Conservation (phyloP, 1,140 invertebrate genomes). For the Bactericera cockerelli region DNA sequence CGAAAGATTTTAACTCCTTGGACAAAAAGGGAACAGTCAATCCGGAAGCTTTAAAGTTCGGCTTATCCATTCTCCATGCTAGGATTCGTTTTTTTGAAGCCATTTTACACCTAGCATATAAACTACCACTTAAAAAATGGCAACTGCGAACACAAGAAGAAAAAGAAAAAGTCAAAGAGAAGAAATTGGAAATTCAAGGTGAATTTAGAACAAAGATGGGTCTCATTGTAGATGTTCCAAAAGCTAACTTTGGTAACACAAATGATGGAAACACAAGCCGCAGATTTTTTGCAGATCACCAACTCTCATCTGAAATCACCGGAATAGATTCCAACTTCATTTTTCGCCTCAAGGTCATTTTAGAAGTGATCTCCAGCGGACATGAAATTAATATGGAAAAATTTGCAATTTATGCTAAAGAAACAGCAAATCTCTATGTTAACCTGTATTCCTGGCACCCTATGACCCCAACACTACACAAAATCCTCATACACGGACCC, state of each 20-base stretch:
- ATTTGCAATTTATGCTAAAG: constrained; percentile 21
- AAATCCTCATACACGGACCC: constrained; percentile 25
- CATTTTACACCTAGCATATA: too few species aligned
- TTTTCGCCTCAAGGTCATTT: constrained; percentile 24
- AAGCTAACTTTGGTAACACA: constrained; percentile 23
- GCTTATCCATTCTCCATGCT: too few species aligned
- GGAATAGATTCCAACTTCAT: constrained; percentile 27
- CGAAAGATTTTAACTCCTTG: too few species aligned
- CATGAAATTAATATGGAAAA: constrained; percentile 15
- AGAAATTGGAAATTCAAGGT: too few species aligned
- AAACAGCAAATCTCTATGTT: constrained; percentile 21
- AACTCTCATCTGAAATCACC: constrained; percentile 25
- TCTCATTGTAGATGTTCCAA: constrained; percentile 19
- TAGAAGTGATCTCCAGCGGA: constrained; percentile 25
- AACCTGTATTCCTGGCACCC: constrained; percentile 24
- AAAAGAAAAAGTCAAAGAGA: too few species aligned
- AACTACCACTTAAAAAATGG: too few species aligned
- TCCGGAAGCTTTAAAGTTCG: too few species aligned
- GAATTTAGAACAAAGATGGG: too few species aligned
- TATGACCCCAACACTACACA: too few species aligned
- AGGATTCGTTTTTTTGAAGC: too few species aligned
- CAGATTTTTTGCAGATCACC: constrained; percentile 26
- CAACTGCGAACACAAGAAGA: too few species aligned
- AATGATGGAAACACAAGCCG: constrained; percentile 29
- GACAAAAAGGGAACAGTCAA: too few species aligned